Conservation (phyloP, 2,113 vertebrate species). For the Podiceps cristatus region DNA sequence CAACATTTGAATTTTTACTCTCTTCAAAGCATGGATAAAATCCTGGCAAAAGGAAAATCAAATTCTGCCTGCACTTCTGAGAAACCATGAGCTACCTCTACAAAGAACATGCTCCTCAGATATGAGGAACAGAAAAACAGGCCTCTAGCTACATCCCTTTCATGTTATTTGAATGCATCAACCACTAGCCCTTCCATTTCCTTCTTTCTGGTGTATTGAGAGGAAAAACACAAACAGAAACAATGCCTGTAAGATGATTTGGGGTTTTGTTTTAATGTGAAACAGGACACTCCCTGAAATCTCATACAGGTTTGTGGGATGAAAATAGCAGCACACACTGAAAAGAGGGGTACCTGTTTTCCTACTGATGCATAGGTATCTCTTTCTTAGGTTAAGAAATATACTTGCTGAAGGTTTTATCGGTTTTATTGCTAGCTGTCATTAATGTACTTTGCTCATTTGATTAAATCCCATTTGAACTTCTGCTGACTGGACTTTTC, state of each 20-base stretch:
- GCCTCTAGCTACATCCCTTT: not conserved
- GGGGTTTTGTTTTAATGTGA: not conserved
- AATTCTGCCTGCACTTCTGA: not conserved
- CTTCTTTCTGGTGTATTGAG: not conserved
- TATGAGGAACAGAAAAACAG: not conserved
- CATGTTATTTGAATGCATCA: not conserved
- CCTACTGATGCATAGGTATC: not conserved
- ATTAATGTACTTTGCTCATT: not conserved
- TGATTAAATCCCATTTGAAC: constrained; percentile 11
- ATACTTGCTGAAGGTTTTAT: not conserved
- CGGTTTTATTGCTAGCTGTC: not conserved
- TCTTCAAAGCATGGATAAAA: not conserved
- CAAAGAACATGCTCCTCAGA: not conserved
- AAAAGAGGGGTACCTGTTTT: not conserved
- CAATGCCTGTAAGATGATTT: not conserved
- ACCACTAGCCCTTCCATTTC: not conserved
- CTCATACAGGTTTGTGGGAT: not conserved
- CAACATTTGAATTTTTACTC: not conserved
- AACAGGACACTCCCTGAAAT: not conserved
- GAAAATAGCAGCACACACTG: not conserved
- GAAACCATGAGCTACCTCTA: not conserved
- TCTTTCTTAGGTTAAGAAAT: not conserved
- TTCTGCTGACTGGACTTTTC: constrained; percentile 47
- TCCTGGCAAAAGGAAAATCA: not conserved
- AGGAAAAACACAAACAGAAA: not conserved